Conservation (phyloP, 1,140 invertebrate species). For the Diprion similis region DNA sequence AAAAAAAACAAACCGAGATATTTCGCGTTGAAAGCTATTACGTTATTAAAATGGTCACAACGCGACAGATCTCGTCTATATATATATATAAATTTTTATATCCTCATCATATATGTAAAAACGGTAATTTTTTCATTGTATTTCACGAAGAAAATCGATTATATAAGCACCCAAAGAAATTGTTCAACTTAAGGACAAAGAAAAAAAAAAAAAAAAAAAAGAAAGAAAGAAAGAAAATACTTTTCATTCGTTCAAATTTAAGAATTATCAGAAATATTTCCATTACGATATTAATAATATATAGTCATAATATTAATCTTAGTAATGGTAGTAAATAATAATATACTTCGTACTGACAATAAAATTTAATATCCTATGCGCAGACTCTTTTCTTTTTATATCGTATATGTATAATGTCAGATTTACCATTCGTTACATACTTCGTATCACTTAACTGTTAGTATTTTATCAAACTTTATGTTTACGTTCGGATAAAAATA, state of each 20-base stretch:
- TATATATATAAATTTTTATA: too few species aligned
- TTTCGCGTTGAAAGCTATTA: too few species aligned
- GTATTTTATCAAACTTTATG: constrained; percentile 42
- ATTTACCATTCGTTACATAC: constrained; percentile 15
- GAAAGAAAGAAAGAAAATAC: too few species aligned
- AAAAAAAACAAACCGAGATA: too few species aligned
- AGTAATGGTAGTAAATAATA: constrained; percentile 9
- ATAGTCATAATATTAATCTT: background rate
- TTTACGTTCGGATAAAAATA: constrained; percentile 49
- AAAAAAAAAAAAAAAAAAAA: background rate
- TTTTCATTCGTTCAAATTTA: background rate
- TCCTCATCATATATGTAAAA: too few species aligned
- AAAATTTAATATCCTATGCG: constrained; percentile 12
- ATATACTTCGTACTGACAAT: background rate
- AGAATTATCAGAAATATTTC: background rate
- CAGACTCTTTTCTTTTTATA: constrained; percentile 15
- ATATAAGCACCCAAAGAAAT: background rate
- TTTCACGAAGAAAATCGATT: background rate
- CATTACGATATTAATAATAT: background rate
- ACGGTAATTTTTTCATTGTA: too few species aligned
- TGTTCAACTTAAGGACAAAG: background rate
- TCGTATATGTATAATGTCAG: constrained; percentile 9
- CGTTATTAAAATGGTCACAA: too few species aligned
- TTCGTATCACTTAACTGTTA: constrained; percentile 11
- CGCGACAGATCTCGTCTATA: too few species aligned